Base-by-base conservation (phyloP, 2,113 vertebrate species). In the Nipponia nippon region DNA sequence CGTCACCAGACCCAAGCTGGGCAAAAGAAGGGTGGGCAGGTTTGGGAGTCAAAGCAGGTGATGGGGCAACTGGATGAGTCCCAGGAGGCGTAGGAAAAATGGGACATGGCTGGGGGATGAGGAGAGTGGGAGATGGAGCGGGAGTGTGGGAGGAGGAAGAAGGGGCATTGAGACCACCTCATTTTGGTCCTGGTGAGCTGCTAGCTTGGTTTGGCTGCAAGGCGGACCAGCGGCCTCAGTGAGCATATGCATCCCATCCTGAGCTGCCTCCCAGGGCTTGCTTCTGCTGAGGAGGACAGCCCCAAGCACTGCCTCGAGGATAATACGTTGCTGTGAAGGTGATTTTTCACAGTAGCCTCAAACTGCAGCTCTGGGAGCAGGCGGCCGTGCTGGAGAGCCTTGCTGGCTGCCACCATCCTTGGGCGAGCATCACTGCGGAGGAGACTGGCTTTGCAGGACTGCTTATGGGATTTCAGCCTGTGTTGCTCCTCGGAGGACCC, bases 401-500 rank as follows among this genome's bases (percentile, higher is more conserved):
- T 40, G 58, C 49, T 78, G 76, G 83, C 53, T 46, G 69, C 75
- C 7, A 1, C n/a, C n/a, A 13, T 11, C n/a, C n/a, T 5, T 8
- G 29, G 59, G 42, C 0, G 0, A 77, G 32, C 71, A 61, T 16
- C 0, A 0, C 88, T 66, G 58, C 2, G 4, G 21, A n/a, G 14
- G 29, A 83, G 30, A 16, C 29, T 7, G 32, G 27, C 38, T 81
- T 25, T 18, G 19, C 22, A 6, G 15, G n/a, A 25, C 36, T 49
- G 42, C 46, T 47, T 6, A 8, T 0, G 27, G 26, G 38, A 78
- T 13, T 61, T 53, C 22, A 66, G 40, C 34, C 27, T 79, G 47
- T 79, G 47, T 20, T 73, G 69, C 67, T 90, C 49, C 59, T 77
- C 3, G 0, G 14, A 83, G 46, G 9, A 59, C 19, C 3, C 53